Base-by-base conservation (phyloP, 2,888 invertebrate species). In the Priocnemis perturbator region DNA sequence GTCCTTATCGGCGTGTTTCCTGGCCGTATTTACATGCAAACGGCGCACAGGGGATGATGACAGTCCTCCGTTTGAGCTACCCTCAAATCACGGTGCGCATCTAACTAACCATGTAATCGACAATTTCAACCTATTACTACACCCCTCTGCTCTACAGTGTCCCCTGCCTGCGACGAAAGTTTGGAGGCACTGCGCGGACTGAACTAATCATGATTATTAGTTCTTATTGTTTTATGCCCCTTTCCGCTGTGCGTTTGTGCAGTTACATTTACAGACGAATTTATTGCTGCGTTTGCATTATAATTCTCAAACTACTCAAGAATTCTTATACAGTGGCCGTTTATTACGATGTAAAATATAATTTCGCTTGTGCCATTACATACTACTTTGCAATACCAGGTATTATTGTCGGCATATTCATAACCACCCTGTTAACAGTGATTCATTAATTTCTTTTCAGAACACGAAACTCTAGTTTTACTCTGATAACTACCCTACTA, bases 91-190 rank as follows among this genome's bases (percentile, higher is more conserved):
- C 78, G 76, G 77, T 68, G 85, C 86, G 87, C 78, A 78, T 85
- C 87, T 83, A 88, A 88, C 88, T 85, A 88, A 85, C 87, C 87
- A 85, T 88, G 87, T 87, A 88, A 88, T 88, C 85, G 87, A 74
- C 85, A 79, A 87, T 85, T 87, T 80, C 78, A 74, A 73, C 80
- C 83, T 79, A 87, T 85, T 85, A 86, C 79, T 76, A 78, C 71
- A 67, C 77, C 37, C 67, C 77, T 67, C 63, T 65, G 73, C 61
- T 63, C 53, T 50, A 56, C 64, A 53, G 45, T 62, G 61, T 57
- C 53, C 58, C 52, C 56, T 44, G 44, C 50, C 30, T 52, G 60
- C 74, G 65, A 15, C 69, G 69, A 59, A 59, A 60, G 63, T 47
- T 58, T 37, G 23, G 45, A 11, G 21, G 44, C 17, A 26, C 50